Evolutionary conservation across 2,888 invertebrate genomes (phyloP).

Genomic region (Dusona sp.): DNA sequence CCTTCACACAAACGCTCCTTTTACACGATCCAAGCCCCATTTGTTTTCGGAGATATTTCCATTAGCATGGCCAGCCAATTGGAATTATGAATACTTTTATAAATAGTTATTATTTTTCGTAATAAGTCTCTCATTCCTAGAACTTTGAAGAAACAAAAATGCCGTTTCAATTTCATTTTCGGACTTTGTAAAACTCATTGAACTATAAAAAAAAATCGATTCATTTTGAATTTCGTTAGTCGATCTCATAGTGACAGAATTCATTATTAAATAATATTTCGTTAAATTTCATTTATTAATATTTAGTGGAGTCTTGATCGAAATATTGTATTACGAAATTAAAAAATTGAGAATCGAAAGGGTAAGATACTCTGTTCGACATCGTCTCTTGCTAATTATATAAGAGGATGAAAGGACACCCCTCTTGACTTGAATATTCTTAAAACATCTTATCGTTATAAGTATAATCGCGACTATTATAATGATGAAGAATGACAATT

Average conservation of each 20-base stretch:
- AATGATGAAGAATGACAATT: neutral
- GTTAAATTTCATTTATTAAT: too few species aligned
- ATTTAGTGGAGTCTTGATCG: too few species aligned
- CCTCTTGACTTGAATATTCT: too few species aligned
- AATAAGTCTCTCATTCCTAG: neutral
- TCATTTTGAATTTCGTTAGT: too few species aligned
- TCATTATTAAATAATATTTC: too few species aligned
- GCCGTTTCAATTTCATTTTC: neutral
- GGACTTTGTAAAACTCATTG: neutral
- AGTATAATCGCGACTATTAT: neutral
- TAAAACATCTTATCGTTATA: too few species aligned
- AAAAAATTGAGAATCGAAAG: too few species aligned
- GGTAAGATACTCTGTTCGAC: too few species aligned
- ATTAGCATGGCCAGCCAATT: neutral
- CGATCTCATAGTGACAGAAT: too few species aligned
- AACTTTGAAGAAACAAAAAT: neutral
- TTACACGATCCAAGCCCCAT: neutral
- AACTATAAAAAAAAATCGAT: neutral
- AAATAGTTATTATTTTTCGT: neutral
- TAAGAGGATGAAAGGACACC: too few species aligned
- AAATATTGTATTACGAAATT: too few species aligned
- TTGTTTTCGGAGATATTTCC: slow-evolving; percentile 17
- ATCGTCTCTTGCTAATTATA: too few species aligned
- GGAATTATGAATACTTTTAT: neutral
- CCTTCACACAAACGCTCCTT: neutral